A percentile compares a stretch with the other conserved stretches of the same genome.
Conservation (phyloP, 2,797 vertebrate genomes). For the Melanotaenia maccullochi region DNA sequence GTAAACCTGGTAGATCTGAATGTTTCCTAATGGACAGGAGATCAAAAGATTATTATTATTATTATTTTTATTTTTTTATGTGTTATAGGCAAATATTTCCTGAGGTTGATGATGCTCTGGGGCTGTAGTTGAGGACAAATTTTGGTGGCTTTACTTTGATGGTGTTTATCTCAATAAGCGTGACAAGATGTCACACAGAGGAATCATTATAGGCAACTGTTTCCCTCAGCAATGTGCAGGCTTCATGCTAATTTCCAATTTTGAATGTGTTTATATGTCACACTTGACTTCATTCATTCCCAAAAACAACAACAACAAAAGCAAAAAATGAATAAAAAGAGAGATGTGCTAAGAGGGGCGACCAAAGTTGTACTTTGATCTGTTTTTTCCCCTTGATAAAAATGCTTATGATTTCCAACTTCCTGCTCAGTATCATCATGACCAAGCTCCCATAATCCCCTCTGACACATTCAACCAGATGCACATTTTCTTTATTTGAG, state of each 20-base stretch:
- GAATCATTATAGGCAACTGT: slow-evolving; percentile 41
- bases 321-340: not conserved
- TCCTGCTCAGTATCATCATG: slow-evolving; percentile 36
- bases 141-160: slow-evolving; percentile 37
- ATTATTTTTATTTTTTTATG: not conserved
- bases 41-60: slow-evolving; percentile 24
- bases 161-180: slow-evolving; percentile 24
- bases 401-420: slow-evolving; percentile 35
- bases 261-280: slow-evolving; percentile 25
- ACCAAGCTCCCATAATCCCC: slow-evolving; percentile 53
- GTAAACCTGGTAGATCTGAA: slow-evolving; percentile 17
- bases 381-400: slow-evolving; percentile 12
- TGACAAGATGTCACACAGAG: slow-evolving; percentile 29
- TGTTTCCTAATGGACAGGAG: slow-evolving; percentile 22
- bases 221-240: slow-evolving; percentile 36
- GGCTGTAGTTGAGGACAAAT: slow-evolving; percentile 23
- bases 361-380: not conserved
- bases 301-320: no score
- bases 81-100: slow-evolving; percentile 24
- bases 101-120: slow-evolving; percentile 32
- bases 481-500: slow-evolving; percentile 35
- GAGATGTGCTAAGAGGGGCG: slow-evolving; percentile 15
- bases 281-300: slow-evolving; percentile 30
- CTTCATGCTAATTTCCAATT: slow-evolving; percentile 20
- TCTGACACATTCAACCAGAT: slow-evolving; percentile 51